These are phyloP conservation scores for Liposcelis brunnea DNA, from an alignment of 2,888 invertebrate genomes.

Conservation along the genomic window DNA sequence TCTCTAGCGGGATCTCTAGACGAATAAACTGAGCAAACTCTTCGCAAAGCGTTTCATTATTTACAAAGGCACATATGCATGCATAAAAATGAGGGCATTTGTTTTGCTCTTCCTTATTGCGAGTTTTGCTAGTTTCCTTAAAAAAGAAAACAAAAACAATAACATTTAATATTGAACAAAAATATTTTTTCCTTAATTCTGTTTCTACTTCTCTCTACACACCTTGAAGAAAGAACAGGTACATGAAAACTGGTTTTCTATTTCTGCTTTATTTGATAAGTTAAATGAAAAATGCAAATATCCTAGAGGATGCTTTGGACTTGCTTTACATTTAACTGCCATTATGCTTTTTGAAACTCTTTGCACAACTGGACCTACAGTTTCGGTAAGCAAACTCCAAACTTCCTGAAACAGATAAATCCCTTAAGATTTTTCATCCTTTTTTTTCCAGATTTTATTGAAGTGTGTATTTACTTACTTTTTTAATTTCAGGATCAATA, in stretches of 20 bases:
- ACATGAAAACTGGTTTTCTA: conserved; percentile 37
- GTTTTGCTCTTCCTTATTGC: conserved; percentile 18
- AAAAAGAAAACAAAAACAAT: not conserved
- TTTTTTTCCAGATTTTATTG: too few species aligned
- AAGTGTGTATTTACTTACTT: conserved; percentile 23
- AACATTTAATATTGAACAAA: too few species aligned
- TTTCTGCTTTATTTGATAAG: conserved; percentile 27
- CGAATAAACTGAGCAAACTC: conserved; percentile 43
- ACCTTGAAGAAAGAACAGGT: conserved; percentile 37
- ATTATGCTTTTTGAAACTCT: conserved; percentile 49
- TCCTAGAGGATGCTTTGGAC: conserved; percentile 46
- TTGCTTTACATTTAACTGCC: conserved; percentile 50
- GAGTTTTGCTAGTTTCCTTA: conserved; percentile 14
- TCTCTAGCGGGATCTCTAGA: conserved; percentile 21
- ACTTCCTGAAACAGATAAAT: conserved; percentile 28
- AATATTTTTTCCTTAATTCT: too few species aligned
- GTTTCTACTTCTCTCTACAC: conserved; percentile 12
- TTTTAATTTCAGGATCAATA: conserved; percentile 38
- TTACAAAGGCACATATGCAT: conserved; percentile 50
- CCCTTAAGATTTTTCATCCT: too few species aligned
- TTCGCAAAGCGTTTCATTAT: conserved; percentile 38
- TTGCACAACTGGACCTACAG: conserved; percentile 45
- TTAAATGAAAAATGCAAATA: conserved; percentile 49
- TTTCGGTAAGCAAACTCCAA: conserved; percentile 39
- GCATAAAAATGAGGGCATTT: conserved; percentile 53